These are phyloP conservation scores for Ceratothoa steindachneri DNA, from an alignment of 2,888 invertebrate genomes.

Conservation along the genomic window DNA sequence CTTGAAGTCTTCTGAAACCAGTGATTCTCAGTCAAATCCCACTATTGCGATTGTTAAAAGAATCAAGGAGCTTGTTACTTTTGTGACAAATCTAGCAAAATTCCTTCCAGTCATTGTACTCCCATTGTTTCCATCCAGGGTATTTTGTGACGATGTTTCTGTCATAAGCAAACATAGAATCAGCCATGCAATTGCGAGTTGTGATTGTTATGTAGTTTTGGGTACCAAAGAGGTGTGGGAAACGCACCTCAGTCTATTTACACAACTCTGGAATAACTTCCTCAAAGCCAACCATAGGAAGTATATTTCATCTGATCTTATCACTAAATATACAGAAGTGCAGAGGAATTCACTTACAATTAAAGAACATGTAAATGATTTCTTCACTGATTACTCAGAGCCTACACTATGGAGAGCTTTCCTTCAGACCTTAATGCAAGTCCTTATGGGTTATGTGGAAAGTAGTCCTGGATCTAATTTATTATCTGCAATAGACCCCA, in stretches of 20 bases:
- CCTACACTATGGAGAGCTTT: not conserved
- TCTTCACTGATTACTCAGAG: not conserved
- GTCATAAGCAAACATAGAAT: not conserved
- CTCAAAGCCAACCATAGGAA: not conserved
- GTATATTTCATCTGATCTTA: not conserved
- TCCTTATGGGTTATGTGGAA: too few relatives aligned
- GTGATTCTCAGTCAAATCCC: not conserved
- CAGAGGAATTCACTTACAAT: not conserved
- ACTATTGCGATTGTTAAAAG: not conserved
- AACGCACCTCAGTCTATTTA: not conserved
- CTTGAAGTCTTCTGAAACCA: not conserved
- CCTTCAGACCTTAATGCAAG: not conserved
- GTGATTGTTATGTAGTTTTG: not conserved
- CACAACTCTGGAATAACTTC: not conserved
- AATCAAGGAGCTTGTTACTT: not conserved
- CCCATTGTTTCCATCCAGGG: not conserved
- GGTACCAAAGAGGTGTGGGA: not conserved
- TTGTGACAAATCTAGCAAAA: not conserved
- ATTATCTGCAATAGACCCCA: too few relatives aligned
- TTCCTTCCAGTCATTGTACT: not conserved
- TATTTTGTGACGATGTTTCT: not conserved
- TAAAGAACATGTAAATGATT: not conserved
- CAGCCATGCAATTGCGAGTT: not conserved
- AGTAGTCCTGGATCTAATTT: too few relatives aligned
- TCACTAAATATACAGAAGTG: not conserved